Base-by-base conservation (phyloP, 2,888 invertebrate species). In the Drosophila anceps region DNA sequence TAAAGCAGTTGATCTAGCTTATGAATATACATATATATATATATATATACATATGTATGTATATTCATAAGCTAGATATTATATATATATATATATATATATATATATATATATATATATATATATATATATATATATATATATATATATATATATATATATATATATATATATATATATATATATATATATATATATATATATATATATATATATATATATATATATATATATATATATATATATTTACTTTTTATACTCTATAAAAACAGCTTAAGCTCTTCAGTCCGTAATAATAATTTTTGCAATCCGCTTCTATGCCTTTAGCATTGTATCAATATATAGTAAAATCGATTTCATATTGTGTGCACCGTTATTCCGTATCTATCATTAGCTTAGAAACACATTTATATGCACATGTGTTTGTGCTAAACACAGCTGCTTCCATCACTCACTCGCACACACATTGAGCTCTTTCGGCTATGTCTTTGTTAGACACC, bases 361-460 rank as follows among this genome's bases (percentile, higher is more conserved):
- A 3, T 15, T 20, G 33, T 4, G 7, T 37, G 9, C 35, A 15
- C 5, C 2, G 15, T 18, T 24, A 24, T 33, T 33, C 20, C 15
- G 1, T 12, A 12, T 54, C 24, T 54, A 12, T 54, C 37, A 18
- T 50, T 50, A 13, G 31, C 10, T 41, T 27, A n/a, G 15, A 41
- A 24, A 29, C 12, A 31, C 15, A 50, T 46, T 15, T 4, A 9
- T 33, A 20, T 7, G 13, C 12, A 15, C 9, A 24, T 50, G 2
- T 37, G 13, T 43, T 31, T 60, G 55, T 37, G 31, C 29, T 51
- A 50, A 59, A 20, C 55, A 62, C 79, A 79, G 79, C 77, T 78
- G 77, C 62, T 43, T 41, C 57, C 64, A 63, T 53, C 37, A 31
- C 35, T 57, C 64, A 65, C 53, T 65, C 35, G 60, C 46, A 35